These are phyloP conservation scores for Hydrolagus colliei DNA, from an alignment of 2,797 vertebrate genomes.

Conservation along the genomic window DNA sequence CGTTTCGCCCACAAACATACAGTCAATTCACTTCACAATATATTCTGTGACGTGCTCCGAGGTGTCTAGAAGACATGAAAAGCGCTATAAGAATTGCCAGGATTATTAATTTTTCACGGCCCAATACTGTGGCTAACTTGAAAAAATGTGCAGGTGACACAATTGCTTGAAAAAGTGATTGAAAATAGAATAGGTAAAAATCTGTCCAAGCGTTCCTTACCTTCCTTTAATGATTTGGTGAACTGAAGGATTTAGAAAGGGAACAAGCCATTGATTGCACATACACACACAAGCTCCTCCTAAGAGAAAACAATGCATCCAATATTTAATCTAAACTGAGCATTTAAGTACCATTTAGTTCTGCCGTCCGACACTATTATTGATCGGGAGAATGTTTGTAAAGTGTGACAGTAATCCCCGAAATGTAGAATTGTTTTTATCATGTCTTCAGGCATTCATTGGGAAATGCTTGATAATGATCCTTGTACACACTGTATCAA, in stretches of 20 bases:
- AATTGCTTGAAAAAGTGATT: too few species aligned
- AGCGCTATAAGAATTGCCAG: too few species aligned
- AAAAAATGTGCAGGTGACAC: too few species aligned
- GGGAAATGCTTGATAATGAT: neutral
- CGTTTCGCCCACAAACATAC: too few species aligned
- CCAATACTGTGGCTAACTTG: too few species aligned
- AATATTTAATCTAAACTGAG: neutral
- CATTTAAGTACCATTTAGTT: constrained; percentile 24
- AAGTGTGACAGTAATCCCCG: neutral
- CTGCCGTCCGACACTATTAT: constrained; percentile 7
- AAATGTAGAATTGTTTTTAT: constrained; percentile 7
- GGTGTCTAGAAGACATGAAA: too few species aligned
- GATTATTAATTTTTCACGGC: too few species aligned
- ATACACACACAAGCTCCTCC: neutral
- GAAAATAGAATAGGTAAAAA: too few species aligned
- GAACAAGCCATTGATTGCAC: constrained; percentile 5
- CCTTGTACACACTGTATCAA: neutral
- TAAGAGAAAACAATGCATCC: constrained; percentile 15
- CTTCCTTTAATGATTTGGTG: neutral
- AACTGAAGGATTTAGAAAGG: neutral
- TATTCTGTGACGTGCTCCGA: too few species aligned
- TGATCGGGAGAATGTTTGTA: neutral
- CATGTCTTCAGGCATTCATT: neutral
- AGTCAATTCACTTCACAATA: too few species aligned
- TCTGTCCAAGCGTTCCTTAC: neutral